Evolutionary conservation across 2,797 vertebrate species (phyloP), one percentile per base, ranked within the genome.

Genomic region (Spondyliosoma cantharus): DNA sequence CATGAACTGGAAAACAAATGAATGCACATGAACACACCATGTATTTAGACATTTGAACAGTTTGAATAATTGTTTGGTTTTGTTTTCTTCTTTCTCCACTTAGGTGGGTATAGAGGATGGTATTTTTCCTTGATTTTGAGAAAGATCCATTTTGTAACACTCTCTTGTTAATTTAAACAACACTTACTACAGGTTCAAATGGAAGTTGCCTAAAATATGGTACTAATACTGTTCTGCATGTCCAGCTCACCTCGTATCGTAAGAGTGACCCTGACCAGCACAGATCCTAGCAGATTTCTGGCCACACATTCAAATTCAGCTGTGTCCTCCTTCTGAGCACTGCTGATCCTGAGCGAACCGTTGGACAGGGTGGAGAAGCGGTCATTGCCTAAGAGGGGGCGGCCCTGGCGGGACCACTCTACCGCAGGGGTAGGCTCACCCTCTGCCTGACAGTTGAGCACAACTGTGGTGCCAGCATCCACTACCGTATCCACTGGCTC

Each of bases 271-370:
- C 93, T 93, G 83, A 95, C 91, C 56, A 96, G 93, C 54, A 96
- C 95, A 0, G 97, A 97, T 14, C 98, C 98, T 79, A 99, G 93
- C 3, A 96, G 62, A 71, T 99, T 99, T 80, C 96, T 95, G 13
- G 98, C 98, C 27, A 97, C 94, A 1, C 98, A 99, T 88, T 98
- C 95, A n/a, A 98, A 99, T 45, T 97, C 93, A 0, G 97, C 90
- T 0, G 97, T 99, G 88, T 99, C 97, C 88, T 98, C 96, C 85
- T 96, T 96, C 76, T 85, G 96, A 16, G 95, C 94, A 0, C 93
- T 90, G 19, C 90, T 85, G 48, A 99, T 89, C 37, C 90, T 93
- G 59, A 99, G 91, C 0, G 98, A 98, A 52, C 96, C 93, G 0
- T 98, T 97, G 24, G 95, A 85, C 78, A 99, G 85, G 37, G 94